Conservation (phyloP, 2,113 vertebrate species). For the Chinchilla lanigera region DNA sequence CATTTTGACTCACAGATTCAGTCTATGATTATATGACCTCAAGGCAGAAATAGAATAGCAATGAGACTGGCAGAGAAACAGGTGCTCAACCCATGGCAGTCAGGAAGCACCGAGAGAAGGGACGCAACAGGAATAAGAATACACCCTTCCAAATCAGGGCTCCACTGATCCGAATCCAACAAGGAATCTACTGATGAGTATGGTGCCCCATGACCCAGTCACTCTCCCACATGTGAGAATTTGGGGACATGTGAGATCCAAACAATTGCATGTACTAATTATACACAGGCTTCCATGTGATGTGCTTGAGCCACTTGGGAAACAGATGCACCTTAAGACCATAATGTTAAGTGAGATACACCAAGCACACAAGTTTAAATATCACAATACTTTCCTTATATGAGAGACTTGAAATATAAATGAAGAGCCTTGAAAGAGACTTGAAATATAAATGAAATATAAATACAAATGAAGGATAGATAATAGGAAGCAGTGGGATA, state of each 20-base stretch:
- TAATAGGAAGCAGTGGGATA: not conserved
- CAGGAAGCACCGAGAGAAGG: not conserved
- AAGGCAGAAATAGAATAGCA: not conserved
- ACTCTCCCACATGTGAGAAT: not conserved
- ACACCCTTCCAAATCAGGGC: not conserved
- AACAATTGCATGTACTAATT: not conserved
- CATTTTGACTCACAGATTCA: not conserved
- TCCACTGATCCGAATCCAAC: not conserved
- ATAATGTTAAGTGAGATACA: not conserved
- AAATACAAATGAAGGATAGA: not conserved
- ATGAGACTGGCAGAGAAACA: not conserved
- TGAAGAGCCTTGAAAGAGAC: not conserved
- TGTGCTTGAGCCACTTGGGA: not conserved
- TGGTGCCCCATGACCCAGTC: not conserved
- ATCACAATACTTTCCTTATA: not conserved
- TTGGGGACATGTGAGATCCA: not conserved
- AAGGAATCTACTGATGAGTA: not conserved
- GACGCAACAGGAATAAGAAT: not conserved
- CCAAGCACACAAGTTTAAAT: not conserved
- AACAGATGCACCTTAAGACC: not conserved
- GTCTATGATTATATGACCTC: not conserved
- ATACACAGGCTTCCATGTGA: not conserved
- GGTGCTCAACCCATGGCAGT: not conserved
- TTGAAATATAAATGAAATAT: not conserved
- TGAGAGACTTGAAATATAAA: not conserved